These are phyloP conservation scores for Lasioglossum marginatum DNA, from an alignment of 2,888 invertebrate genomes.

Conservation along the genomic window DNA sequence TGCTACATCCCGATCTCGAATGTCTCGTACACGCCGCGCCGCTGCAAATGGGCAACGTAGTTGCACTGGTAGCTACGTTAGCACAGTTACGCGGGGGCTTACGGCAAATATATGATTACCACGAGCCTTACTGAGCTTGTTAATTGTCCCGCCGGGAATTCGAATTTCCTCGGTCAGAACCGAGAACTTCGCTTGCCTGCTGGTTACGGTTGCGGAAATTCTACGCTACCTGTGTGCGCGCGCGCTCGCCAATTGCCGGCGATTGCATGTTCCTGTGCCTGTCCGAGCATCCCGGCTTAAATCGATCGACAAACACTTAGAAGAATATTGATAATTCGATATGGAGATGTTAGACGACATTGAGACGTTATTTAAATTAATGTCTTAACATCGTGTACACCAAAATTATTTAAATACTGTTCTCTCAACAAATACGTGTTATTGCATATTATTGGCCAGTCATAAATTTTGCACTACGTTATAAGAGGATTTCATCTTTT, in stretches of 20 bases:
- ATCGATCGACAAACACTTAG: not conserved
- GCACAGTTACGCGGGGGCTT: constrained; percentile 56
- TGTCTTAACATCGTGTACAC: not conserved
- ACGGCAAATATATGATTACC: constrained; percentile 66
- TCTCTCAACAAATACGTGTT: not conserved
- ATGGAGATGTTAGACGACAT: not conserved
- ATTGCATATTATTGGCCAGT: not conserved
- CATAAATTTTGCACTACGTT: not conserved
- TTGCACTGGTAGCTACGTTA: constrained; percentile 41
- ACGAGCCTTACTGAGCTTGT: constrained; percentile 57
- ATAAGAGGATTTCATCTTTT: not conserved
- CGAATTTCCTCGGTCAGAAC: constrained; percentile 61
- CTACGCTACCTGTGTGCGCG: not conserved
- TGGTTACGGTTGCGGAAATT: constrained; percentile 49
- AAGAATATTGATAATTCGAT: not conserved
- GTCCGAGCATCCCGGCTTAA: not conserved
- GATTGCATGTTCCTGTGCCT: constrained; percentile 4
- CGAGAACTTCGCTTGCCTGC: constrained; percentile 29
- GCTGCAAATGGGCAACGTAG: constrained; percentile 47
- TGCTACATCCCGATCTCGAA: constrained; percentile 8
- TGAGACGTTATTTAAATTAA: not conserved
- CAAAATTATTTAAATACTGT: not conserved
- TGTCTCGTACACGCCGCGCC: constrained; percentile 16
- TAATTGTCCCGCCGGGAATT: constrained; percentile 67
- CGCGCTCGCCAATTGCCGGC: not conserved